Percentiles rank a stretch among this genome's conserved stretches.
Evolutionary conservation across 2,888 invertebrate species (phyloP).

Genomic region (Hypolimnas misippus): DNA sequence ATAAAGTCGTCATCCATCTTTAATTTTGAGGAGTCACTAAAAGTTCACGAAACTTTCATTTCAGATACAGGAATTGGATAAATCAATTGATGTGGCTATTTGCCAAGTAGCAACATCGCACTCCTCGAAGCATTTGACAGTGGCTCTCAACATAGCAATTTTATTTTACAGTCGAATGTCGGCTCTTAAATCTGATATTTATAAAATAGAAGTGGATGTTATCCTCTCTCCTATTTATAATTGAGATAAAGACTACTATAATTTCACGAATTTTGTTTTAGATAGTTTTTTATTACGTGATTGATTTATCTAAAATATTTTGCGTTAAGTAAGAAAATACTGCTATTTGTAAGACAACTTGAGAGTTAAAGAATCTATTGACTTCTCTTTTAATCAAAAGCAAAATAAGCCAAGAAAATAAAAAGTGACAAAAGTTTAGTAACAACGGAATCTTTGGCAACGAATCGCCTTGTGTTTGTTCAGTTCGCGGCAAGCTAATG

Average conservation of each 20-base stretch:
- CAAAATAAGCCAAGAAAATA: conserved; percentile 30
- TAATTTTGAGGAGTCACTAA: neutral
- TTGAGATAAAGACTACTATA: no score
- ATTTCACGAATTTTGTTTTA: no score
- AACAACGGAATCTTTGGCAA: conserved; percentile 49
- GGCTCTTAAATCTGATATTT: conserved; percentile 45
- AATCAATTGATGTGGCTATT: conserved; percentile 49
- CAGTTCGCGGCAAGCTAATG: conserved; percentile 77
- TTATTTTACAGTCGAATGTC: conserved; percentile 45
- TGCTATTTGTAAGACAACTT: neutral
- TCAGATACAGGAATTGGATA: conserved; percentile 19
- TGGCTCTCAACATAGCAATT: conserved; percentile 43
- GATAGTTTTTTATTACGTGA: no score
- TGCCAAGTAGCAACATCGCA: conserved; percentile 52
- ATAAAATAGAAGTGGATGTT: neutral
- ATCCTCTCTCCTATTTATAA: no score
- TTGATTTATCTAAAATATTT: no score
- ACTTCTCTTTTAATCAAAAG: conserved; percentile 11
- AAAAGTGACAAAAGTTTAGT: conserved; percentile 42
- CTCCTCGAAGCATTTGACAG: conserved; percentile 46
- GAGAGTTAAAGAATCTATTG: neutral
- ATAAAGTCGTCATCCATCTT: conserved; percentile 20
- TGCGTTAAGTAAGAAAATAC: no score
- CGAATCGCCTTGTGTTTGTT: conserved; percentile 60
- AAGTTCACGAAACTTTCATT: conserved; percentile 9